Conservation (phyloP, 2,888 invertebrate species). For the Selenia dentaria region DNA sequence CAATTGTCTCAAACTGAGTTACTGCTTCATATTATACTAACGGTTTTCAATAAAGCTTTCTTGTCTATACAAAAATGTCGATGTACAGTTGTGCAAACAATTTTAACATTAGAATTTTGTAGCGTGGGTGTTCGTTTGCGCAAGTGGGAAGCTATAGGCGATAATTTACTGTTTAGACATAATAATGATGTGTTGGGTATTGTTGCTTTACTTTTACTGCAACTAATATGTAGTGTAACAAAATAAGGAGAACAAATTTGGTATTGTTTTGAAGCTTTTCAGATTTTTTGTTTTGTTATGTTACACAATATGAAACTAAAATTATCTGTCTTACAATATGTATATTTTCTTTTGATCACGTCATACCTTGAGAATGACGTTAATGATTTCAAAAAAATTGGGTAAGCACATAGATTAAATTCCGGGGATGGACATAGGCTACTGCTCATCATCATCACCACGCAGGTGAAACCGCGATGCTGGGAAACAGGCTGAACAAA, state of each 20-base stretch:
- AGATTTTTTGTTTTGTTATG: too few relatives aligned
- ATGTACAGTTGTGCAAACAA: slow-evolving; percentile 41
- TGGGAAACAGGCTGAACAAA: too few relatives aligned
- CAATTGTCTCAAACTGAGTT: neutral
- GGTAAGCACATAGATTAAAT: too few relatives aligned
- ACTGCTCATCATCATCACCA: too few relatives aligned
- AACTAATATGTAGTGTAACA: neutral
- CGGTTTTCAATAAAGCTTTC: slow-evolving; percentile 3
- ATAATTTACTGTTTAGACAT: slow-evolving; percentile 21
- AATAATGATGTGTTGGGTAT: slow-evolving; percentile 21
- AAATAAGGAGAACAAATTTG: neutral
- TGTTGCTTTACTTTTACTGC: neutral
- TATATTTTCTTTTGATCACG: too few relatives aligned
- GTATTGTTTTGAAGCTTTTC: neutral
- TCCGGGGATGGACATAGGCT: too few relatives aligned
- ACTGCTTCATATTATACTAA: neutral
- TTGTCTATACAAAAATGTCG: slow-evolving; percentile 15
- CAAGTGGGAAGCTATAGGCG: slow-evolving; percentile 24
- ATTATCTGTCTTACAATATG: too few relatives aligned
- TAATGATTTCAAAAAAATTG: too few relatives aligned
- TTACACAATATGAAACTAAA: too few relatives aligned
- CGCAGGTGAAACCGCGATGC: too few relatives aligned
- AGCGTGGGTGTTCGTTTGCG: slow-evolving; percentile 29
- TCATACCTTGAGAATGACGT: too few relatives aligned
- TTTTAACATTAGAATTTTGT: slow-evolving; percentile 21